Percentiles rank a stretch among this genome's conserved stretches.
Evolutionary conservation across 35 echinoderm and acorn worm species (phyloP).

Genomic region (Apostichopus japonicus): DNA sequence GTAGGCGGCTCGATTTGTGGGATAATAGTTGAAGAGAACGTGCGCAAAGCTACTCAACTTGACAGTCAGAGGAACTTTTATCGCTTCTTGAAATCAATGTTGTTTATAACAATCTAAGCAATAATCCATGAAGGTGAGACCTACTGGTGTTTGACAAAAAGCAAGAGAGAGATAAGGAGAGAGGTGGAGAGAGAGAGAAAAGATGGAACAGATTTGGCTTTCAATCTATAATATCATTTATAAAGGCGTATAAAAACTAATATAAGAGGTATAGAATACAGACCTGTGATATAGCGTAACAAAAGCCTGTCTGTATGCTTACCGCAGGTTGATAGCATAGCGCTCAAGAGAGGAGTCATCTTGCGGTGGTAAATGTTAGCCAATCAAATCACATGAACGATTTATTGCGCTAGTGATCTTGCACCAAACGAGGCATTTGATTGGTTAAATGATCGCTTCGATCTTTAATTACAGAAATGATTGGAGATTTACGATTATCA

Average conservation of each 20-base stretch:
- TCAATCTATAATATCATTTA: too few species aligned
- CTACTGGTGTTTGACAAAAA: conserved; percentile 9
- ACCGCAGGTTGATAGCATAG: not conserved
- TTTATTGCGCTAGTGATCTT: conserved; percentile 2
- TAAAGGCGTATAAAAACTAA: too few species aligned
- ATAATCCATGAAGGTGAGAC: not conserved
- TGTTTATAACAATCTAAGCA: not conserved
- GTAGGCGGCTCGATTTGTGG: not conserved
- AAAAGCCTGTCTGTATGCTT: not conserved
- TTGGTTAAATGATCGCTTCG: conserved; percentile 11
- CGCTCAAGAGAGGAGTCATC: not conserved
- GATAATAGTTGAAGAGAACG: not conserved
- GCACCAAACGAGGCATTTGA: not conserved
- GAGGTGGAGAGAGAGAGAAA: too few species aligned
- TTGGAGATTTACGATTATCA: conserved; percentile 33
- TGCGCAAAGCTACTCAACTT: not conserved
- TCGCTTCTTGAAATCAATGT: not conserved
- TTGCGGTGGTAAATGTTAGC: not conserved
- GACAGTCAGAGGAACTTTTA: too few species aligned
- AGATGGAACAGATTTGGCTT: too few species aligned
- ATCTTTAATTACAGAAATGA: conserved; percentile 16
- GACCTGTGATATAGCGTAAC: not conserved
- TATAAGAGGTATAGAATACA: too few species aligned
- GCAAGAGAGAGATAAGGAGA: not conserved
- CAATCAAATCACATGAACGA: conserved; percentile 43